Conservation (phyloP, 2,797 vertebrate genomes). For the Poliocrania exsul region DNA sequence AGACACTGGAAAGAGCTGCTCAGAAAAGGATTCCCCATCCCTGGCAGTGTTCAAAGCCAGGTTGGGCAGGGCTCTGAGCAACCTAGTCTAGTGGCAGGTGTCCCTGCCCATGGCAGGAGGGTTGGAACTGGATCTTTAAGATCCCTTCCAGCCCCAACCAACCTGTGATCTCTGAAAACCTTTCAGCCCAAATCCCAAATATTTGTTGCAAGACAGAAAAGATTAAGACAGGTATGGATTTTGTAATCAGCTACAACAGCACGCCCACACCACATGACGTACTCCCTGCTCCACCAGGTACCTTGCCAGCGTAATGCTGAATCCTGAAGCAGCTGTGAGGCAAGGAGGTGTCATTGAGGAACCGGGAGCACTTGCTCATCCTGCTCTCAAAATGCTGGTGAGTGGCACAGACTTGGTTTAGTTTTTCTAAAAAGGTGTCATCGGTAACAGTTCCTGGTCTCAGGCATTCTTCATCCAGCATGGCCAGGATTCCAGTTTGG, state of each 20-base stretch:
- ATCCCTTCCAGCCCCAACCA: not conserved
- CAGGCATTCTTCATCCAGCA: slow-evolving; percentile 97
- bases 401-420: slow-evolving; percentile 94
- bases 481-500: slow-evolving; percentile 96
- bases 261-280: rapidly evolving
- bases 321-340: slow-evolving; percentile 98
- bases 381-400: slow-evolving; percentile 98
- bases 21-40: not conserved
- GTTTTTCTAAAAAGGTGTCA: slow-evolving; percentile 95
- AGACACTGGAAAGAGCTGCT: not conserved
- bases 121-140: not conserved
- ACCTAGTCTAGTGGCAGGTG: not conserved
- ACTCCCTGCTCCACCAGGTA: slow-evolving; percentile 38
- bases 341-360: slow-evolving; percentile 93
- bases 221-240: not conserved
- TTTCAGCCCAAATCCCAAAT: not conserved
- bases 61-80: not conserved
- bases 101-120: not conserved
- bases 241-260: not conserved
- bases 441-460: slow-evolving; percentile 94
- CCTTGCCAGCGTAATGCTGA: slow-evolving; percentile 98
- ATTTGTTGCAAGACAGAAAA: not conserved
- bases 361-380: slow-evolving; percentile 94
- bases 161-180: not conserved
- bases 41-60: not conserved